These are phyloP conservation scores for Varecia variegata DNA, from an alignment of 2,797 vertebrate species.

Conservation along the genomic window DNA sequence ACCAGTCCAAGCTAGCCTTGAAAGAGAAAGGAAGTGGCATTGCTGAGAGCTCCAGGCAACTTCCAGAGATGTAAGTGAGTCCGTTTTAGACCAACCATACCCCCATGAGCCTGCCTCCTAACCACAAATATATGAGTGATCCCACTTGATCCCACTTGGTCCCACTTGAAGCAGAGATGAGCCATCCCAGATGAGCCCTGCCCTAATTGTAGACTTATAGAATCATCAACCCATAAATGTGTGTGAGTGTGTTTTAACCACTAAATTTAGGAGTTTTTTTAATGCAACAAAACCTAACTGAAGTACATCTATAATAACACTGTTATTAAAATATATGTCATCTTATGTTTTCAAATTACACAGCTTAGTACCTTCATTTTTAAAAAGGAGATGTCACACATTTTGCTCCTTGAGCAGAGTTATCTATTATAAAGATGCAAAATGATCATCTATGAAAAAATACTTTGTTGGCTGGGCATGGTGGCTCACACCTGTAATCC, in stretches of 20 bases:
- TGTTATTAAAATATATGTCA: neutral
- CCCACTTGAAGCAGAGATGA: neutral
- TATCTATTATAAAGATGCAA: neutral
- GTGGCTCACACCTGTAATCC: too few species aligned
- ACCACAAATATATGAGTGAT: neutral
- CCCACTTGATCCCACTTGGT: neutral
- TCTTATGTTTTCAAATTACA: neutral
- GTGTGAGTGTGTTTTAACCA: neutral
- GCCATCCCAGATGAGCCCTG: neutral
- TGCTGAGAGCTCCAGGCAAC: neutral
- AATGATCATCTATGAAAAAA: neutral
- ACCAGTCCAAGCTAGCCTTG: neutral
- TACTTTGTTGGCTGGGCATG: too few species aligned
- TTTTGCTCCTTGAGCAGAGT: neutral
- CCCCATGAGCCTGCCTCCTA: neutral
- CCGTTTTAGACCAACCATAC: neutral
- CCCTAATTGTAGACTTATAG: neutral
- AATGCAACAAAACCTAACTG: neutral
- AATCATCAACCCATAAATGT: neutral
- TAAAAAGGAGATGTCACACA: neutral
- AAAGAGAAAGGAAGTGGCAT: neutral
- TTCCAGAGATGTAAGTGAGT: neutral
- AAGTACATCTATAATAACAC: neutral
- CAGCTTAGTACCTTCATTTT: neutral
- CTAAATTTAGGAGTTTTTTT: neutral